A percentile compares a stretch with the other conserved stretches of the same genome.
phyloP scores from a whole-genome alignment of 2,888 invertebrate genomes.

The Limnephilus lunatus region DNA sequence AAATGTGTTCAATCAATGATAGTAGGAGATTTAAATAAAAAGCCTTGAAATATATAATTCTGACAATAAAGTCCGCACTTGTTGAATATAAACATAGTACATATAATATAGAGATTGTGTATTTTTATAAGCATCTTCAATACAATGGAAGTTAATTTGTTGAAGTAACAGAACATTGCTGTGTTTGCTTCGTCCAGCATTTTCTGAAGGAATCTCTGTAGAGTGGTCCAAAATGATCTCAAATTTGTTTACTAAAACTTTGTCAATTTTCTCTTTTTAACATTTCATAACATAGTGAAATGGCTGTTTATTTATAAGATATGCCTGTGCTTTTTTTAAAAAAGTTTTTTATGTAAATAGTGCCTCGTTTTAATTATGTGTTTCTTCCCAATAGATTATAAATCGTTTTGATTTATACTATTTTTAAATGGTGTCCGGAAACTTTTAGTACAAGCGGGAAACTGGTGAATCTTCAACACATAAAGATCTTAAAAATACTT shows the following conservation, averaged over 20 bases:
- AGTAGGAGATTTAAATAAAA: background rate
- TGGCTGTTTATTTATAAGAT: constrained; percentile 26
- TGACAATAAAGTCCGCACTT: constrained; percentile 37
- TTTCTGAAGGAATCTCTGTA: constrained; percentile 57
- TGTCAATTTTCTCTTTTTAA: constrained; percentile 35
- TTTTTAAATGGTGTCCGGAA: background rate
- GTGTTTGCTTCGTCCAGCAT: background rate
- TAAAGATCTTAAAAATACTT: no score
- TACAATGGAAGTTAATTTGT: background rate
- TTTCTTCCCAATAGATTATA: background rate
- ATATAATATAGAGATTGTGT: constrained; percentile 20
- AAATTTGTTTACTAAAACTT: constrained; percentile 52
- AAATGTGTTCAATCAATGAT: background rate
- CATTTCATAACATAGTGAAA: constrained; percentile 16
- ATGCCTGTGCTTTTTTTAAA: constrained; percentile 12
- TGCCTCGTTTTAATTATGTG: background rate
- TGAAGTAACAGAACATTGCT: background rate
- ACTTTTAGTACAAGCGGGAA: no score
- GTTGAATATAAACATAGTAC: constrained; percentile 1
- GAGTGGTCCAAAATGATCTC: constrained; percentile 66
- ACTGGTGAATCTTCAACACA: no score
- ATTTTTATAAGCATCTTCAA: constrained; percentile 31
- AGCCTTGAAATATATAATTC: background rate
- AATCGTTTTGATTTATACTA: constrained; percentile 12
- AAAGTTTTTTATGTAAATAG: constrained; percentile 13